Evolutionary conservation across 2,113 vertebrate genomes (phyloP), one percentile per base, ranked within the genome.

Genomic region (Xenus cinereus): DNA sequence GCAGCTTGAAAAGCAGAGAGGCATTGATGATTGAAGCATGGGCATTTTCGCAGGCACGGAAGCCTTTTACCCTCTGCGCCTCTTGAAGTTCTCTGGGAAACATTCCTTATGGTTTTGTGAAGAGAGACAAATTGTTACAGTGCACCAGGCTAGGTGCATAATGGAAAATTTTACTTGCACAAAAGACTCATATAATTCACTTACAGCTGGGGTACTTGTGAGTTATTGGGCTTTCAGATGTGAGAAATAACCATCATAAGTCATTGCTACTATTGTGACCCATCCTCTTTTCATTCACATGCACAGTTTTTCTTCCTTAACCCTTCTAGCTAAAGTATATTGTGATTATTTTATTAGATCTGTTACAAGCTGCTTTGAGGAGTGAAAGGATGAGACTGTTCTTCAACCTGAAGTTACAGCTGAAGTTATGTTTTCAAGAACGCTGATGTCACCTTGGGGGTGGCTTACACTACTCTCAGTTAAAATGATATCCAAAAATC

Each of bases 171-270:
- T 80, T 76, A 84, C 89, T 90, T 89, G 82, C 63, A 77, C 91
- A 89, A 80, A 84, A 94, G 91, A 72, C 39, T 87, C 50, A 3
- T 39, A 67, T 87, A 95, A 87, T 87, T 97, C 93, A 81, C 74
- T 94, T 89, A 72, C 13, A 45, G 75, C 71, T 90, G 20, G 37
- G 53, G 35, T 86, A 41, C 50, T 80, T 92, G 77, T 72, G 80
- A 90, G 63, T 93, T 94, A 94, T 43, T 82, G 87, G 77, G 77
- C 76, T 97, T 94, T 94, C 76, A 90, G 81, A 84, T 86, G 53
- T 86, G 80, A 84, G 73, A 91, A 95, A 95, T 89, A 95, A 91
- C 50, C 75, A 83, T 91, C 50, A 26, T 64, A 95, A 95, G 89
- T 96, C 89, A 84, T 68, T 84, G 82, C 73, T 94, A 10, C 84